phyloP scores from a whole-genome alignment of 1,140 invertebrate genomes.

The Procambarus virginalis region DNA sequence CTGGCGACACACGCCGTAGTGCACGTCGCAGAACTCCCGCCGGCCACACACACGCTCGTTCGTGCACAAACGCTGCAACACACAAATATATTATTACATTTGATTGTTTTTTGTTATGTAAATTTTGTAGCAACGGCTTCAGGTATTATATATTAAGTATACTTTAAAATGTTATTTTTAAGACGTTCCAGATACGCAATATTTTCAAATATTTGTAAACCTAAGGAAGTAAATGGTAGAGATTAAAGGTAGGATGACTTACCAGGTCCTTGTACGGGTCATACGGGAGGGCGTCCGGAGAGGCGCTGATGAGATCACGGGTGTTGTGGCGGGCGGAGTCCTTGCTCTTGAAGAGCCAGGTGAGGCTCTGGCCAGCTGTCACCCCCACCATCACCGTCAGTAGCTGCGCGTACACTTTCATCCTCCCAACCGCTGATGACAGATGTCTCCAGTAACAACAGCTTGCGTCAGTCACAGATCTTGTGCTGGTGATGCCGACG shows the following conservation, averaged over 20 bases:
- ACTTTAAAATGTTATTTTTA: neutral
- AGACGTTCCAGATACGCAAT: neutral
- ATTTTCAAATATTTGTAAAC: too few species aligned
- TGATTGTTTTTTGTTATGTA: neutral
- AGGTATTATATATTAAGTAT: neutral
- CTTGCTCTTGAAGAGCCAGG: neutral
- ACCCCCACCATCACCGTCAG: neutral
- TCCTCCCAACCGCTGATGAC: neutral
- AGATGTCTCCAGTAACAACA: too few species aligned
- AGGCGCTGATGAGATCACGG: neutral
- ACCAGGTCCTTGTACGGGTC: conserved; percentile 25
- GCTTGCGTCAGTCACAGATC: too few species aligned
- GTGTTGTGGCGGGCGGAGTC: neutral
- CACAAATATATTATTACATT: neutral
- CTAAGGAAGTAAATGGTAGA: too few species aligned
- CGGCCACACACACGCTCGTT: conserved; percentile 22
- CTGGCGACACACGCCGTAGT: conserved; percentile 42
- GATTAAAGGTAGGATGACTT: neutral
- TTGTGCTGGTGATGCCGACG: too few species aligned
- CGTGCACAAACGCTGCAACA: conserved; percentile 34
- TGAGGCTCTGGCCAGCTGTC: neutral
- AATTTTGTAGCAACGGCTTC: neutral
- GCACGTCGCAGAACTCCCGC: conserved; percentile 32
- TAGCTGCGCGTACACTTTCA: neutral
- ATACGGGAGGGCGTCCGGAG: neutral